These are phyloP conservation scores for Ctenosaura bakeri DNA, from an alignment of 2,797 vertebrate genomes.

Conservation along the genomic window DNA sequence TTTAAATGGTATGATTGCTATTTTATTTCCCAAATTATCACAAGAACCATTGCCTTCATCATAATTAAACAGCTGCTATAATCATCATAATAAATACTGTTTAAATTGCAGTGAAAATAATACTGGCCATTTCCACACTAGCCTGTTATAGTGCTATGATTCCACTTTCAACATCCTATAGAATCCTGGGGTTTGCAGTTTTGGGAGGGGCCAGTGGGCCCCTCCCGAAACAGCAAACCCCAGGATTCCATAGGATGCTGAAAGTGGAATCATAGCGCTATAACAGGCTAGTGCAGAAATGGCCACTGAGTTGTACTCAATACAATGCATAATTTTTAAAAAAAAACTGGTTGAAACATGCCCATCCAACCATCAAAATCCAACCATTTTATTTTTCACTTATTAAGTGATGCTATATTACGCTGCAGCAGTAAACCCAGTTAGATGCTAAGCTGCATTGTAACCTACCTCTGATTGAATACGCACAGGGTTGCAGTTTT, in stretches of 20 bases:
- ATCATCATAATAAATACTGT: slow-evolving; percentile 33
- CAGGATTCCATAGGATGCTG: too few relatives aligned
- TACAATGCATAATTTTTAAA: neutral
- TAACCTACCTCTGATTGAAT: neutral
- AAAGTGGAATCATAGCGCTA: too few relatives aligned
- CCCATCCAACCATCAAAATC: neutral
- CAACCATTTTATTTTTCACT: neutral
- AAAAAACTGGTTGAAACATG: neutral
- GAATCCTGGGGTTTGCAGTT: too few relatives aligned
- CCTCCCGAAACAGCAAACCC: too few relatives aligned
- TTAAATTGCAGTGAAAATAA: slow-evolving; percentile 28
- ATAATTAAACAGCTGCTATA: slow-evolving; percentile 38
- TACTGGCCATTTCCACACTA: too few relatives aligned
- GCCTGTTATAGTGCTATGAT: too few relatives aligned
- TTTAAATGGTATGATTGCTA: neutral
- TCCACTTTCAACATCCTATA: too few relatives aligned
- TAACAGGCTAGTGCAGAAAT: too few relatives aligned
- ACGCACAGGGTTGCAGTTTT: neutral
- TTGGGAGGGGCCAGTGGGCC: too few relatives aligned
- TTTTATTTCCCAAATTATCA: slow-evolving; percentile 17
- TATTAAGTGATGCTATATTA: neutral
- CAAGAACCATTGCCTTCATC: neutral
- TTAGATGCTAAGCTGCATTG: too few relatives aligned
- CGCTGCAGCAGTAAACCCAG: neutral
- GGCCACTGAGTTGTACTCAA: neutral